Percentiles rank a stretch among this genome's conserved stretches.
Conservation (phyloP, 2,888 invertebrate genomes). For the Apomyelois bistriatella region DNA sequence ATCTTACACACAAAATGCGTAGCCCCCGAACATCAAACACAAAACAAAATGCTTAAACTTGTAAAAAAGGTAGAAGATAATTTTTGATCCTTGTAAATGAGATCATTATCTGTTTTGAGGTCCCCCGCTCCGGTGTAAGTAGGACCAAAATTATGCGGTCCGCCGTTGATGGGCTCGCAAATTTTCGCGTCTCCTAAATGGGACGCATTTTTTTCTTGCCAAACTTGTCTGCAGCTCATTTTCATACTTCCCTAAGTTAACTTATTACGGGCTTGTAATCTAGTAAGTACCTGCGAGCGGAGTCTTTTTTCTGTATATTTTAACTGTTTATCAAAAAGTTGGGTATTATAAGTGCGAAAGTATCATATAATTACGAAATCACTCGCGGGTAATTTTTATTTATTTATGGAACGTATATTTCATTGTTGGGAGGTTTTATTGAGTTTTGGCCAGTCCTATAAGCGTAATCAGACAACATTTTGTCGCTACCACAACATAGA, state of each 20-base stretch:
- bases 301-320: too few relatives aligned
- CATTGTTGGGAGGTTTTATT: too few relatives aligned
- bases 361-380: too few relatives aligned
- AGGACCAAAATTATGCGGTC: constrained; percentile 24
- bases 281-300: neutral
- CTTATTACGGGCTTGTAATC: constrained; percentile 9
- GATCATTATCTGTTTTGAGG: constrained; percentile 27
- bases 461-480: too few relatives aligned
- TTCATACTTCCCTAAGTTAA: constrained; percentile 16
- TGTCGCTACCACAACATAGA: too few relatives aligned
- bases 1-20: constrained; percentile 18
- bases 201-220: constrained; percentile 23
- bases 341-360: too few relatives aligned
- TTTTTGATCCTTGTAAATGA: constrained; percentile 22
- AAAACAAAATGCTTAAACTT: constrained; percentile 27
- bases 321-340: too few relatives aligned
- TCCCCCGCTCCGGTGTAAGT: constrained; percentile 14
- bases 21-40: constrained; percentile 11
- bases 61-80: constrained; percentile 22
- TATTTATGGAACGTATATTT: too few relatives aligned
- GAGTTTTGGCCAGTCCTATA: too few relatives aligned
- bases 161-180: constrained; percentile 29
- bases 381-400: too few relatives aligned
- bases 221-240: constrained; percentile 19
- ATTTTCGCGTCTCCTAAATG: constrained; percentile 28